These are phyloP conservation scores for Sarcophaga carnaria DNA, from an alignment of 2,888 invertebrate genomes.

Conservation along the genomic window DNA sequence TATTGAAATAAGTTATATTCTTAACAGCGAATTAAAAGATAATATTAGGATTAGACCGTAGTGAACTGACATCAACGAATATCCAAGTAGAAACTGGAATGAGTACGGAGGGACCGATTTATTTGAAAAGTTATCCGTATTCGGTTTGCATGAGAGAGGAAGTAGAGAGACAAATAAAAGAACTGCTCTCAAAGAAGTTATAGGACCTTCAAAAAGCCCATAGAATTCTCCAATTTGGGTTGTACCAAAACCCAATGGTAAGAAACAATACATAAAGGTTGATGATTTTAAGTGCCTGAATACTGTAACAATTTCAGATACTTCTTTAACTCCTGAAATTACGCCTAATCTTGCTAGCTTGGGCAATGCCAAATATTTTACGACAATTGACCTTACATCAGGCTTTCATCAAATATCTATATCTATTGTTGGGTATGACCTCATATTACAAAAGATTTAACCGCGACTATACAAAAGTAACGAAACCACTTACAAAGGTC, in stretches of 20 bases:
- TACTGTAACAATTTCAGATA: conserved; percentile 66
- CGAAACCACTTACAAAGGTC: too few species aligned
- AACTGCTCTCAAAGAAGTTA: conserved; percentile 72
- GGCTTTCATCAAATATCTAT: conserved; percentile 10
- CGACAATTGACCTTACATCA: conserved; percentile 68
- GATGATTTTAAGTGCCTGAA: conserved; percentile 70
- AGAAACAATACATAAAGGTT: conserved; percentile 67
- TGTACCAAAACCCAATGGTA: conserved; percentile 59
- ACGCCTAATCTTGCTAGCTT: conserved; percentile 65
- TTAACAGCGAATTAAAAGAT: too few species aligned
- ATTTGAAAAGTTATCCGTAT: too few species aligned
- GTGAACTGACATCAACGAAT: too few species aligned
- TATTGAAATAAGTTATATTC: too few species aligned
- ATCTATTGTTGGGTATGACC: too few species aligned
- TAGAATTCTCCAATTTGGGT: conserved; percentile 73
- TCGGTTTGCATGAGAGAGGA: not conserved
- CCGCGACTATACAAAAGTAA: too few species aligned
- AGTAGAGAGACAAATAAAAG: conserved; percentile 10
- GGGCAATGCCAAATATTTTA: conserved; percentile 68
- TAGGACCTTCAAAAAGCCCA: conserved; percentile 72
- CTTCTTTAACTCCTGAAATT: conserved; percentile 69
- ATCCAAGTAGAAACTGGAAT: too few species aligned
- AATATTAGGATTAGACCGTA: too few species aligned
- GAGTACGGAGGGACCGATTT: too few species aligned
- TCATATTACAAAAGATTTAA: too few species aligned